phyloP scores from a whole-genome alignment of 2,113 vertebrate genomes.

The Nycticorax nycticorax region DNA sequence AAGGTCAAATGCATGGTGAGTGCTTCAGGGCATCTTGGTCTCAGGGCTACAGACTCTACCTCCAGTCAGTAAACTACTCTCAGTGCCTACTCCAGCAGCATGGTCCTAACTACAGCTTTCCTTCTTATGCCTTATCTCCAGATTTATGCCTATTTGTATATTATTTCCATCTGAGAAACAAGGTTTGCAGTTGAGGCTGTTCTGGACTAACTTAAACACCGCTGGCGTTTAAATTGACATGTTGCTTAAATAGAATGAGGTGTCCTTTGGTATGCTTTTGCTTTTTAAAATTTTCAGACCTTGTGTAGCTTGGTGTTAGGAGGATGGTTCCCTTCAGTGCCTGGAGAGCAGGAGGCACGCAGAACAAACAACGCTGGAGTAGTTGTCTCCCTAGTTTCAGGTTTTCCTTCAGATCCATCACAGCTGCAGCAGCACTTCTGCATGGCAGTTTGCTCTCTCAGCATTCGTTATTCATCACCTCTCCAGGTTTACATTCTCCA shows the following conservation, averaged over 20 bases:
- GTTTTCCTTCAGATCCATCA: neutral
- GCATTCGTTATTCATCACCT: neutral
- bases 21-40: neutral
- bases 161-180: neutral
- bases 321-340: neutral
- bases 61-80: neutral
- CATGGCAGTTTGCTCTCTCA: neutral
- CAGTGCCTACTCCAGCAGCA: neutral
- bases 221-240: neutral
- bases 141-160: neutral
- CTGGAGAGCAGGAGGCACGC: neutral
- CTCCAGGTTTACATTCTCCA: neutral
- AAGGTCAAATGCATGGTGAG: rapidly evolving
- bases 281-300: neutral
- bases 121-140: neutral
- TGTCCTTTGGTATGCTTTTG: neutral
- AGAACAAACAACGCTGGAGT: neutral
- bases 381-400: neutral
- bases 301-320: neutral
- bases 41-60: neutral
- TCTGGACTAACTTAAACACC: neutral
- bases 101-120: neutral
- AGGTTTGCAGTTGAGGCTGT: neutral
- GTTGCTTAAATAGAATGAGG: neutral
- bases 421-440: neutral